A percentile compares a stretch with the other conserved stretches of the same genome.
These are phyloP conservation scores for Oreortyx pictus DNA, from an alignment of 2,797 vertebrate species.

Conservation along the genomic window DNA sequence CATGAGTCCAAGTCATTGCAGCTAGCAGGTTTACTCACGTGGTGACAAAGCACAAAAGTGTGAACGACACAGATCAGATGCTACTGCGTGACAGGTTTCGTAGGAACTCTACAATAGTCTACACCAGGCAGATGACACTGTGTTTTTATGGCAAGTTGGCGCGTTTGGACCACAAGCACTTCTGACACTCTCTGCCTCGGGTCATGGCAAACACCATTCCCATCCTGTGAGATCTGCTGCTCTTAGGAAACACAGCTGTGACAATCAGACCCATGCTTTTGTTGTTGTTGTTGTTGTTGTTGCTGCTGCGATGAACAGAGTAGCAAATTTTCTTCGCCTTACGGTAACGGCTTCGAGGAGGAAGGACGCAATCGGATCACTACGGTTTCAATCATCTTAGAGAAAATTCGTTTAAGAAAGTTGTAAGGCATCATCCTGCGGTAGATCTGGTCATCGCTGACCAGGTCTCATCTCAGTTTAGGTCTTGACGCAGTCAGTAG, in stretches of 20 bases:
- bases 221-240: neutral
- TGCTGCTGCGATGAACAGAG: neutral
- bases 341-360: constrained; percentile 52
- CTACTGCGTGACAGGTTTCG: neutral
- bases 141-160: constrained; percentile 33
- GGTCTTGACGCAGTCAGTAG: constrained; percentile 43
- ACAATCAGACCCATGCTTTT: neutral
- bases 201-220: constrained; percentile 4
- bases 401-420: constrained; percentile 71
- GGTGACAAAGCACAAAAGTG: constrained; percentile 50
- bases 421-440: constrained; percentile 69
- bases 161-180: constrained; percentile 17
- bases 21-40: neutral
- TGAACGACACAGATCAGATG: constrained; percentile 48
- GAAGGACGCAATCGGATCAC: constrained; percentile 57
- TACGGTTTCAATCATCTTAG: constrained; percentile 38
- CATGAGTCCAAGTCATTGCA: constrained; percentile 32
- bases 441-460: neutral
- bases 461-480: constrained; percentile 42
- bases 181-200: neutral
- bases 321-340: constrained; percentile 47
- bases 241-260: neutral
- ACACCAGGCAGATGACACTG: constrained; percentile 28
- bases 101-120: constrained; percentile 1
- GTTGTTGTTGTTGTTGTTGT: no score